Percentiles rank a stretch among this genome's conserved stretches.
Evolutionary conservation across 1,140 invertebrate species (phyloP).

Genomic region (Mycetomoellerius zeteki): DNA sequence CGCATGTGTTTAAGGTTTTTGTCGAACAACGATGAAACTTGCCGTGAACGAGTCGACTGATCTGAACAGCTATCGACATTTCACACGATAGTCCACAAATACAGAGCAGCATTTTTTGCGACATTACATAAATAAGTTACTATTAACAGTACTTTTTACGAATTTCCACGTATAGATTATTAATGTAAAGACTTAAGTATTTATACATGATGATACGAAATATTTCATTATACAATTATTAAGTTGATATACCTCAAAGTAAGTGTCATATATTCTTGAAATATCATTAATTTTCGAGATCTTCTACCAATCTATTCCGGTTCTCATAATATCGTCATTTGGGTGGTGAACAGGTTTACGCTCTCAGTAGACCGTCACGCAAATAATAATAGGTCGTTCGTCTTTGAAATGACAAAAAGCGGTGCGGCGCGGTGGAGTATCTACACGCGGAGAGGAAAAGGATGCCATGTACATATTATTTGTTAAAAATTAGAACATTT

Average conservation of each 20-base stretch:
- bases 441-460: constrained; percentile 53
- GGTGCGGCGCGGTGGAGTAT: constrained; percentile 13
- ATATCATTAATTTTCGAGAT: background rate
- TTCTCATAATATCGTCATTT: background rate
- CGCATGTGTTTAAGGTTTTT: constrained; percentile 55
- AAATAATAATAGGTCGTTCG: constrained; percentile 78
- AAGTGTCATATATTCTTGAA: background rate
- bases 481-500: constrained; percentile 78
- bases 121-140: background rate
- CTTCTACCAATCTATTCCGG: background rate
- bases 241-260: background rate
- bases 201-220: background rate
- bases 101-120: background rate
- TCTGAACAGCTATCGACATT: constrained; percentile 36
- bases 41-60: constrained; percentile 21
- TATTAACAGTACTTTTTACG: background rate
- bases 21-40: constrained; percentile 18
- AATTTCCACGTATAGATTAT: background rate
- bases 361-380: constrained; percentile 73
- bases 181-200: background rate
- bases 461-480: constrained; percentile 66
- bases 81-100: background rate
- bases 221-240: background rate
- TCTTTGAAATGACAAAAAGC: constrained; percentile 59
- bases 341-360: constrained; percentile 72